Evolutionary conservation across 1,140 invertebrate genomes (phyloP), one percentile per base, ranked within the genome.

Genomic region (Caenorhabditis briggsae): DNA sequence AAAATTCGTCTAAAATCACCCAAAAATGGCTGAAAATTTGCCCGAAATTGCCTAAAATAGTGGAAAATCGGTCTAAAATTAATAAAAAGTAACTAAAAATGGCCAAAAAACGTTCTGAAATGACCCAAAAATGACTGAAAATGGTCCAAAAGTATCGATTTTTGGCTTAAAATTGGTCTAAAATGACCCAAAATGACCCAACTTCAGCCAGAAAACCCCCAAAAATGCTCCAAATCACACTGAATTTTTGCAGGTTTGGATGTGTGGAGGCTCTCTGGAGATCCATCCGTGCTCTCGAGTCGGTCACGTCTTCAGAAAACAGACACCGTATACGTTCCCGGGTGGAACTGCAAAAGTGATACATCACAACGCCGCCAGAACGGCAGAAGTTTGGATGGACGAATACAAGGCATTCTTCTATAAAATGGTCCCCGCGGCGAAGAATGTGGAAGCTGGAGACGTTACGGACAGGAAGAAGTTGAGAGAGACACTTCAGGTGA

Each of bases 271-370:
- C 89, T 94, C 94, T 86, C 94, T 97, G 93, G 96, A 97, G 94
- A 97, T 97, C 90, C 94, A 95, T 89, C 96, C 96, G 90, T 97
- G 96, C 93, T 96, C 96, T 89, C 96, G 96, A 93, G 96, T 97
- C 90, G 96, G 96, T 90, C 97, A 98, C 94, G 97, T 99, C 89
- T 99, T 99, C 94, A 95, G 97, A 92, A 99, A 99, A 94, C 97
- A 97, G 90, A 98, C 97, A 90, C 98, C 98, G 59, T 99, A 99
- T 93, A 97, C 96, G 90, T 99, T 99, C 94, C 98, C 98, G 86
- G 97, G 97, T 90, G 98, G 98, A 90, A 96, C 93, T 96, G 99
- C 93, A 97, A 99, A 96, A 91, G 96, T 97, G 92, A 96, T 96
- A 1, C 96, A 97, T 95, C 96, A 97, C 94, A 98, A 98, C 95